A percentile compares a stretch with the other conserved stretches of the same genome.
phyloP scores from a whole-genome alignment of 2,888 invertebrate genomes.

The Hirtodrosophila confusa region DNA sequence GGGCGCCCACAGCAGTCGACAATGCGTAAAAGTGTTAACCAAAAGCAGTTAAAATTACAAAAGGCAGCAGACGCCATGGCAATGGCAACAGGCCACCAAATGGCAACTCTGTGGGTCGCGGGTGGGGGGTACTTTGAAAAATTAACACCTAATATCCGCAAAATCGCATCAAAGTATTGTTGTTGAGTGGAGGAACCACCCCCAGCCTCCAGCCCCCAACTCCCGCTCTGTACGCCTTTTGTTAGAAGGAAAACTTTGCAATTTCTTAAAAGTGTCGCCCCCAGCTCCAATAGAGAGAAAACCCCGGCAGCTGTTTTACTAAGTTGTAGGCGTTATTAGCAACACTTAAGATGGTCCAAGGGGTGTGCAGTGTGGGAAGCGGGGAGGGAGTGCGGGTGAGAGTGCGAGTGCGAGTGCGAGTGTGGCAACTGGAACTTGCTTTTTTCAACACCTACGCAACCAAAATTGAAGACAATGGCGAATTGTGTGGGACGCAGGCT shows the following conservation, averaged over 20 bases:
- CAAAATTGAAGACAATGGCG: constrained; percentile 54
- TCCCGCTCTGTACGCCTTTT: constrained; percentile 52
- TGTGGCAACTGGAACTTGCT: constrained; percentile 25
- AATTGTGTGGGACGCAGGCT: constrained; percentile 1
- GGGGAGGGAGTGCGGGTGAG: neutral
- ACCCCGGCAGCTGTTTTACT: constrained; percentile 67
- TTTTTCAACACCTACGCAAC: constrained; percentile 66
- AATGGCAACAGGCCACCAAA: constrained; percentile 48
- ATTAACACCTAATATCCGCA: constrained; percentile 81
- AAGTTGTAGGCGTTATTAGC: constrained; percentile 78
- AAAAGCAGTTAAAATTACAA: constrained; percentile 80
- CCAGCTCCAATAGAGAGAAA: neutral
- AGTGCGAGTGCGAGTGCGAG: neutral
- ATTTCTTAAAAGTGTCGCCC: constrained; percentile 74
- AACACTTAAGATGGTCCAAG: constrained; percentile 64
- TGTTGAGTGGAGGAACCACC: constrained; percentile 32
- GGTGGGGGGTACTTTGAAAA: constrained; percentile 64
- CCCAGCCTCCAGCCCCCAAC: neutral
- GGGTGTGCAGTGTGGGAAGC: neutral
- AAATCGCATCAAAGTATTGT: constrained; percentile 80
- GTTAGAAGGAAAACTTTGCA: constrained; percentile 72
- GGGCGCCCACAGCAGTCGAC: constrained; percentile 61
- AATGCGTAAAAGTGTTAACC: constrained; percentile 79
- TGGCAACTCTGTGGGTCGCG: neutral
- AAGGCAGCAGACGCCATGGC: constrained; percentile 70